A percentile compares a stretch with the other conserved stretches of the same genome.
Evolutionary conservation across 2,888 invertebrate genomes (phyloP).

Genomic region (Quadroppia sp.): DNA sequence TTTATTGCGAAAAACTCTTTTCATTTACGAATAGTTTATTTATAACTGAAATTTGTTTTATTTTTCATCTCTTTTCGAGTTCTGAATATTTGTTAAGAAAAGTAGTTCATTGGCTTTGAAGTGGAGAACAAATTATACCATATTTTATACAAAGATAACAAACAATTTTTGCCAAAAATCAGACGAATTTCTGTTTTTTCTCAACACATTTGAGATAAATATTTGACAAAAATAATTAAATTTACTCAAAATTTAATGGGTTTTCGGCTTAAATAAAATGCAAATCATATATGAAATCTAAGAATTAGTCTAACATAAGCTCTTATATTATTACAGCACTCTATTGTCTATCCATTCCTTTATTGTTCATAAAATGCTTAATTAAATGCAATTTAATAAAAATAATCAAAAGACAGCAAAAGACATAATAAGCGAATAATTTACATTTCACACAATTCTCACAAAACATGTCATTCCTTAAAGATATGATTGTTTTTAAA

Average conservation of each 20-base stretch:
- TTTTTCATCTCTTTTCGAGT: neutral
- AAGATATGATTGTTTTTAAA: too few species aligned
- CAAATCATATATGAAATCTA: too few species aligned
- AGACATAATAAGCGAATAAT: too few species aligned
- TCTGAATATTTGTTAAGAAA: constrained; percentile 13
- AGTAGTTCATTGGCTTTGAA: constrained; percentile 32
- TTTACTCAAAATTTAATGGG: neutral
- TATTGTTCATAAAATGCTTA: too few species aligned
- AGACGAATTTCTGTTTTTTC: neutral
- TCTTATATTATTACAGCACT: too few species aligned
- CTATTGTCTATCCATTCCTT: too few species aligned
- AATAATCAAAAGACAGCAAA: too few species aligned
- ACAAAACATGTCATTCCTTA: too few species aligned
- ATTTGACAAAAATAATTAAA: neutral
- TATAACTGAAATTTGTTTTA: neutral
- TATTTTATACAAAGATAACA: neutral
- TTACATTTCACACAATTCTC: too few species aligned
- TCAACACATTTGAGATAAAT: neutral
- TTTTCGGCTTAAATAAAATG: neutral
- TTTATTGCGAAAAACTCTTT: neutral
- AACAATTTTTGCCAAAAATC: neutral
- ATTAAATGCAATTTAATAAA: too few species aligned
- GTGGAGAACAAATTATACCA: neutral
- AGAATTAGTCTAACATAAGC: too few species aligned
- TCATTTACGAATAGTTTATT: neutral